Base-by-base conservation (phyloP, 2,888 invertebrate genomes). In the Scaptodrosophila latifasciaeformis region DNA sequence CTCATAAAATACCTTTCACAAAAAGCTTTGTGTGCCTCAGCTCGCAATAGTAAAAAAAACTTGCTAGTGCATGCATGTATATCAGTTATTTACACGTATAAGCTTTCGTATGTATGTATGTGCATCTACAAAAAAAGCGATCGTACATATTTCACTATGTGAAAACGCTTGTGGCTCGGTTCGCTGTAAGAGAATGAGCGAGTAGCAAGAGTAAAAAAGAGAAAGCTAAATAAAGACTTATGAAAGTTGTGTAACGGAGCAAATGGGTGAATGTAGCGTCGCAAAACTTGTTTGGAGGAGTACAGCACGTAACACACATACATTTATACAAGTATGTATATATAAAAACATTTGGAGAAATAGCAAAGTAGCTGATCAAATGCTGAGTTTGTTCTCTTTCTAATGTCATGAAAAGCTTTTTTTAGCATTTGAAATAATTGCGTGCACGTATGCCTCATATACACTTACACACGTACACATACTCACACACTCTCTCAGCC, bases 361-460 rank as follows among this genome's bases (percentile, higher is more conserved):
- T n/a, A n/a, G n/a, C n/a, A n/a, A n/a, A n/a, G 5, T 31, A 4
- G 31, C 31, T 31, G 31, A 4, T 40, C 40, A 42, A 55, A 31
- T 42, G 55, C 39, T 48, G 52, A 59, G 66, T 56, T 64, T 63
- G 59, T 62, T 34, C 70, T 72, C 63, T 77, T 63, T 70, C 70
- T 70, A 77, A 77, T 71, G 77, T 71, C 70, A 71, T 77, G 67
- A 71, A 34, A 71, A 71, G 70, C 70, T 71, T 70, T 77, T 62
- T 72, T 67, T 66, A 50, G 54, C 54, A 65, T 71, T 69, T 70
- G 77, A 66, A 59, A 65, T 55, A 68, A 72, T 70, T 70, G 67
- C 67, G 70, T 13, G 34, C 34, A 15, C 34, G n/a, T 7, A 34
- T 12, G 13, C 5, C 13, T 5, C 56, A 70, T 44, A 54, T 56